Evolutionary conservation across 1,140 invertebrate species (phyloP), one percentile per base, ranked within the genome.

Genomic region (Pachyrhynchus sulphureomaculatus): DNA sequence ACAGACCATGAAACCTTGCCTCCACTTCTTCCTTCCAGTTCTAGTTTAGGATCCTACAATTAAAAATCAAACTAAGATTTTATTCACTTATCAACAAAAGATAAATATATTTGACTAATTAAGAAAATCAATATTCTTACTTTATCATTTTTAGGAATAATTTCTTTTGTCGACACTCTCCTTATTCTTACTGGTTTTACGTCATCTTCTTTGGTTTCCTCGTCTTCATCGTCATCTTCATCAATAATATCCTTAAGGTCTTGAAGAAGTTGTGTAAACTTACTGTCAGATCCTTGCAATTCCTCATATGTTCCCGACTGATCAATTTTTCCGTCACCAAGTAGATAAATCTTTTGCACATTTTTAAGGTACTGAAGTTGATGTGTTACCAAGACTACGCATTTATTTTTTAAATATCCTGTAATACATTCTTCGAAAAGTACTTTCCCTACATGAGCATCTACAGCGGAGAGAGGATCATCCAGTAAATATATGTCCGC

Each of bases 281-380:
- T 72, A 47, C 74, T 68, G 8, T 76, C 78, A 26, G 66, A 73
- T 12, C 61, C 55, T 42, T 73, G 65, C 2, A 82, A 53, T 47
- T 80, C 73, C 10, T 75, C 68, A 61, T 75, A 82, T 4, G 71
- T 77, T 12, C 79, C 80, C 15, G 80, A 78, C 1, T 81, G 82
- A 8, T 82, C 78, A 54, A 87, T 76, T 26, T 77, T 67, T 1
- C 85, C 85, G 66, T 86, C 81, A 39, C 84, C 82, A 61, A 86
- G 71, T 32, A 80, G 83, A 66, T 83, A 83, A 77, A 83, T 85
- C 72, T 83, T 71, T 68, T 93, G 85, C 2, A 91, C 91, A 44
- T 85, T 82, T 69, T 87, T 86, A 3, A 96, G 78, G 70, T 91
- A 94, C 72, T 95, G 91, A 51, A 95, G 75, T 74, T 95, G 92